Evolutionary conservation across 2,113 vertebrate species (phyloP), one percentile per base, ranked within the genome.

Genomic region (Sylvicapra grimmia): DNA sequence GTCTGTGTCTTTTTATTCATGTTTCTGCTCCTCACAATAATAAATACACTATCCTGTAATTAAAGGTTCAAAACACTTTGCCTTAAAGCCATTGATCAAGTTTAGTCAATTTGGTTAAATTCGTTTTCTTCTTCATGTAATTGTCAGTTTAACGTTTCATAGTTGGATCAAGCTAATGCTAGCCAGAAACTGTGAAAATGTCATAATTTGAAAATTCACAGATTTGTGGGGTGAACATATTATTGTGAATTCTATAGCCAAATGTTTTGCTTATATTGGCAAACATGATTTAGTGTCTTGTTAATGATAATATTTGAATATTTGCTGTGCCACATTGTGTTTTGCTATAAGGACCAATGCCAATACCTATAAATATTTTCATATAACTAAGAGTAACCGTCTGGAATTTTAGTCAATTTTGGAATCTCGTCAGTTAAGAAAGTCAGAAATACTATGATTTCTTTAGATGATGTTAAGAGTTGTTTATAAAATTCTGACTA

Each of bases 401-500:
- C 36, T 90, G 36, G 53, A 86, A 63, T 90, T 86, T 68, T 53
- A 40, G n/a, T 93, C 54, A 85, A 87, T 77, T 94, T 92, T 91
- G 9, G 31, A 84, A 58, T 94, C 58, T 49, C 3, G 44, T 95
- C 85, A 93, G 36, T 83, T 96, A 87, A 89, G n/a, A 88, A 86
- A 94, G 10, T 83, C 51, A 88, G n/a, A 93, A 93, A 91, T 51
- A 83, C 19, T 25, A 61, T 56, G 8, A 0, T 94, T 96, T 94
- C 25, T 97, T 97, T 96, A 89, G 79, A 7, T 90, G 36, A 80
- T 36, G 89, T 90, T 87, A 88, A 86, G 16, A 94, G 90, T 58
- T 89, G 10, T 92, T 96, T 96, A 49, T 88, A 79, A 96, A 96
- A 63, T 94, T 94, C n/a, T 90, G 4, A 93, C 14, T 91, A 89